Evolutionary conservation across 2,888 invertebrate species (phyloP).

Genomic region (Calliopum simillimum): DNA sequence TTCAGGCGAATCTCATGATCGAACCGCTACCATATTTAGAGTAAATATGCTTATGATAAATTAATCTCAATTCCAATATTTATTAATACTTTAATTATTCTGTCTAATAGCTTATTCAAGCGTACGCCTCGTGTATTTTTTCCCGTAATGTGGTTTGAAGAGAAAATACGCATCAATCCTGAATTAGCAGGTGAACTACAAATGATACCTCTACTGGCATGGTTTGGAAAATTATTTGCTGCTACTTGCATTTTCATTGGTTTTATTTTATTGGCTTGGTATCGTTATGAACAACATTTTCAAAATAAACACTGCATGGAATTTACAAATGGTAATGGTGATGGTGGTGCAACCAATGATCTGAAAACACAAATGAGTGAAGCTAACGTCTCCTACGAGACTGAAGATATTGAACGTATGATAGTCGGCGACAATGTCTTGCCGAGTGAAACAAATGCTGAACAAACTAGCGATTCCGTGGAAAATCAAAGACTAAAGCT

Average conservation of each 20-base stretch:
- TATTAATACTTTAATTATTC: neutral
- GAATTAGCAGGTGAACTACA: conserved; percentile 49
- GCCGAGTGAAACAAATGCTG: too few relatives aligned
- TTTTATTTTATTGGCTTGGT: conserved; percentile 51
- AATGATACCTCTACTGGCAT: conserved; percentile 45
- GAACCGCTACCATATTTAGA: conserved; percentile 72
- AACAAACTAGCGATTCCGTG: too few relatives aligned
- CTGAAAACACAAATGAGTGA: too few relatives aligned
- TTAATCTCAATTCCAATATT: neutral
- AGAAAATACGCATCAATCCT: conserved; percentile 49
- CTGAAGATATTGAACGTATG: neutral
- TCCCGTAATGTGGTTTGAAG: conserved; percentile 59
- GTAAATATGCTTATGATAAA: conserved; percentile 69
- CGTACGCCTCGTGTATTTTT: conserved; percentile 50
- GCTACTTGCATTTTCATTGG: conserved; percentile 46
- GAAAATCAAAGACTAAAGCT: too few relatives aligned
- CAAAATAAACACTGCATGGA: conserved; percentile 33
- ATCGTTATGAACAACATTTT: conserved; percentile 49
- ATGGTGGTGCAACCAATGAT: neutral
- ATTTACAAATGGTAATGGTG: neutral
- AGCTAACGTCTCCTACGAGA: too few relatives aligned
- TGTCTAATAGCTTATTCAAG: conserved; percentile 49
- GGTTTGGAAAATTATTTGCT: conserved; percentile 48
- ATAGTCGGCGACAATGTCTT: too few relatives aligned
- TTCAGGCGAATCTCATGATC: conserved; percentile 81